Percentiles rank a stretch among this genome's conserved stretches.
Evolutionary conservation across 2,113 vertebrate species (phyloP).

Genomic region (Bostrychus sinensis): DNA sequence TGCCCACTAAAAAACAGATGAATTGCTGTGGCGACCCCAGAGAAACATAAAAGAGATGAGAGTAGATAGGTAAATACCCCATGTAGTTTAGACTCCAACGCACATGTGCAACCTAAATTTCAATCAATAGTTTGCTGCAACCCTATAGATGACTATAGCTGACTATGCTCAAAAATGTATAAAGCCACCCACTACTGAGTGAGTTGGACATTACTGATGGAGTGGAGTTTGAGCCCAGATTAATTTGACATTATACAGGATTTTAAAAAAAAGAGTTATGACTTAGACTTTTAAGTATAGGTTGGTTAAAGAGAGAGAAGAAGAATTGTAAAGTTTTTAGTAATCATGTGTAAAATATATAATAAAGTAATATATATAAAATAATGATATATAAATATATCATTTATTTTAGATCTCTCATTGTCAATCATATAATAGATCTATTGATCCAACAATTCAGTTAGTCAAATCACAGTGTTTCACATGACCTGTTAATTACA

Average conservation of each 20-base stretch:
- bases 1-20: too few relatives aligned
- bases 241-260: neutral
- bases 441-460: conserved; percentile 1
- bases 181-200: neutral
- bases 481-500: conserved; percentile 26
- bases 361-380: too few relatives aligned
- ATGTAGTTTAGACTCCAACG: too few relatives aligned
- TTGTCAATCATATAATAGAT: conserved; percentile 12
- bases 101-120: neutral
- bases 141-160: neutral
- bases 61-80: neutral
- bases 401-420: conserved; percentile 5
- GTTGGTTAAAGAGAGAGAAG: neutral
- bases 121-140: neutral
- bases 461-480: conserved; percentile 33
- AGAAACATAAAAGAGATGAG: neutral
- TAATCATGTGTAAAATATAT: too few relatives aligned
- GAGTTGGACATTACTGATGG: neutral
- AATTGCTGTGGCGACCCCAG: too few relatives aligned
- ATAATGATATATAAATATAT: too few relatives aligned
- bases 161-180: too few relatives aligned
- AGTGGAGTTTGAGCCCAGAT: neutral
- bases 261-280: neutral
- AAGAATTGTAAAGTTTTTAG: neutral
- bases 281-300: neutral